phyloP scores from a whole-genome alignment of 2,888 invertebrate species.

The Syrphus vitripennis region DNA sequence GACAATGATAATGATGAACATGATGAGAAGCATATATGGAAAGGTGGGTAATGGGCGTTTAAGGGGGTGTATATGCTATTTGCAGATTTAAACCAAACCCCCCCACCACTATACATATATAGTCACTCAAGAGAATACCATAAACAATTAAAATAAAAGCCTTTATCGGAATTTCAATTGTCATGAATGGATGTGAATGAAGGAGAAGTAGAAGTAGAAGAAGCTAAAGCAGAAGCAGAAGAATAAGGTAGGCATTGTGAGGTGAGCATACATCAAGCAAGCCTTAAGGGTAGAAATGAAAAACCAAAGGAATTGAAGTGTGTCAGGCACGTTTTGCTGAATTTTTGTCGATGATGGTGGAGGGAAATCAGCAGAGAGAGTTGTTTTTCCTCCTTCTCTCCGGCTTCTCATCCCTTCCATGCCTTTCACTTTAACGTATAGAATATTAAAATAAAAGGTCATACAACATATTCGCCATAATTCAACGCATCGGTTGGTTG shows the following conservation, averaged over 20 bases:
- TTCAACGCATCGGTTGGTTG: background rate
- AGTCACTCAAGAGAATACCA: slow-evolving; percentile 45
- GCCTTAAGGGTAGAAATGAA: background rate
- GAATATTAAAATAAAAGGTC: slow-evolving; percentile 58
- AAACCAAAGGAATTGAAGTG: slow-evolving; percentile 59
- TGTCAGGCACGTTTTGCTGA: slow-evolving; percentile 67
- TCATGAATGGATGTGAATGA: slow-evolving; percentile 49
- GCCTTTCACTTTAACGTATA: background rate
- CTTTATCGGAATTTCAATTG: slow-evolving; percentile 71
- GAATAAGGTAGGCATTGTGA: background rate
- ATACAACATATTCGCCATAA: background rate
- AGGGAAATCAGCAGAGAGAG: background rate
- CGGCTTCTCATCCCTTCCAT: too few relatives aligned
- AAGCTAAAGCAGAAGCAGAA: background rate
- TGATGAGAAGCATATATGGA: background rate
- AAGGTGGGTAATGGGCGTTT: background rate
- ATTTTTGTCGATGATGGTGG: background rate
- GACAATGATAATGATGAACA: slow-evolving; percentile 9
- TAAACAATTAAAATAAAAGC: slow-evolving; percentile 71
- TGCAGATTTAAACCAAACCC: slow-evolving; percentile 24
- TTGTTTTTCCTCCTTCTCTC: background rate
- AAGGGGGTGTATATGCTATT: background rate
- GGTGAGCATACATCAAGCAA: background rate
- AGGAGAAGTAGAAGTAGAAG: background rate
- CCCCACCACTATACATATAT: background rate